Percentiles rank a stretch among this genome's conserved stretches.
phyloP scores from a whole-genome alignment of 2,888 invertebrate genomes.

The Meganola albula region DNA sequence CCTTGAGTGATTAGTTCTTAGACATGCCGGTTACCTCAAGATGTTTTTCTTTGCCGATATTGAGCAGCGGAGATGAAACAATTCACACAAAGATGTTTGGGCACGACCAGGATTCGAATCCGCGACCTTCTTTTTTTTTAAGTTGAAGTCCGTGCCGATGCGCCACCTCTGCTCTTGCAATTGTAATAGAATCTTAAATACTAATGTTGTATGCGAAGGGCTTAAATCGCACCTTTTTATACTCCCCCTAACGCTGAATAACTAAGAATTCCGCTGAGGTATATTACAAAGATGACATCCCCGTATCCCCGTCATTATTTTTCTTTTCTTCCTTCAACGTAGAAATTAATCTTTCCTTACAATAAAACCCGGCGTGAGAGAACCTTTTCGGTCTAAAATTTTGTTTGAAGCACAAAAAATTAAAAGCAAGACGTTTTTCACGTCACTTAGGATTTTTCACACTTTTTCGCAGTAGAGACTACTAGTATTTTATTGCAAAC shows the following conservation, averaged over 20 bases:
- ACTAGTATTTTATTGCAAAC: no score
- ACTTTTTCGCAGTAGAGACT: no score
- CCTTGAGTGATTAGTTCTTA: no score
- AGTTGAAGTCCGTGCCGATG: not conserved
- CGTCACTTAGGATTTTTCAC: no score
- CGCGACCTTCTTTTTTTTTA: not conserved
- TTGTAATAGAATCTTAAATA: not conserved
- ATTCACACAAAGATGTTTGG: no score
- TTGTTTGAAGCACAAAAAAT: slow-evolving; percentile 27
- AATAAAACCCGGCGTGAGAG: slow-evolving; percentile 47
- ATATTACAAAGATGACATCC: slow-evolving; percentile 45
- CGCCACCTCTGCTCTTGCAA: not conserved
- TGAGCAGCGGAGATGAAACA: no score
- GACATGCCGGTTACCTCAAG: no score
- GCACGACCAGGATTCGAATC: not conserved
- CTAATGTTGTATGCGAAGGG: not conserved
- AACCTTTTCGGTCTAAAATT: slow-evolving; percentile 31
- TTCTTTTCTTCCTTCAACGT: slow-evolving; percentile 36
- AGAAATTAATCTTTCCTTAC: slow-evolving; percentile 61
- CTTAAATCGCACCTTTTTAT: slow-evolving; percentile 26
- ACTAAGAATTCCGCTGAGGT: slow-evolving; percentile 35
- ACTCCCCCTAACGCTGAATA: slow-evolving; percentile 35
- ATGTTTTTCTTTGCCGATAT: no score
- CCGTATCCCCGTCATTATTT: slow-evolving; percentile 39
- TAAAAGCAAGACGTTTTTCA: no score